Conservation (phyloP, 2,113 vertebrate species). For the Lophotis ruficrista region DNA sequence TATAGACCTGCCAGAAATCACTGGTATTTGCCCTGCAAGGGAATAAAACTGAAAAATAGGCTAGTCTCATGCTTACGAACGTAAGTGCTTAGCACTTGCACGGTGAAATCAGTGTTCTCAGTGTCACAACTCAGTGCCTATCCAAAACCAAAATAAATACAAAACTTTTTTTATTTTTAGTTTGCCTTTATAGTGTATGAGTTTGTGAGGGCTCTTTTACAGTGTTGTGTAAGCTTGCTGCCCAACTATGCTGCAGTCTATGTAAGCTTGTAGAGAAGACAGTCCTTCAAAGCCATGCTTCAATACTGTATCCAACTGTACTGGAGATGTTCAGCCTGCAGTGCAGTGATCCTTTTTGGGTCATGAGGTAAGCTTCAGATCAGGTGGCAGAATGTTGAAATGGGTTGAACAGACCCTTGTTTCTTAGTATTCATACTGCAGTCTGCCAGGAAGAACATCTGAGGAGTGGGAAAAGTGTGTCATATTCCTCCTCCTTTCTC, state of each 20-base stretch:
- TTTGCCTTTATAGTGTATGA: background rate
- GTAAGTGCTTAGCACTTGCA: background rate
- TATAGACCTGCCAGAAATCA: background rate
- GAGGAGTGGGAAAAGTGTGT: background rate
- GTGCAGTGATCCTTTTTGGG: background rate
- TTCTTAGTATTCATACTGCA: background rate
- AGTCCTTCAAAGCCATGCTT: background rate
- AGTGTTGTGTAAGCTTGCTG: background rate
- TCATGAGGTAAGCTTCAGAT: background rate
- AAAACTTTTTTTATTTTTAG: background rate
- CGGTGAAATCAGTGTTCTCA: background rate
- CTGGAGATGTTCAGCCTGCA: background rate
- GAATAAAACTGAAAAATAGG: background rate
- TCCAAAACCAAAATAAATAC: background rate
- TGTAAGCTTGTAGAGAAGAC: background rate
- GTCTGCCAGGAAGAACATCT: background rate
- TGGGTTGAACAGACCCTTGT: background rate
- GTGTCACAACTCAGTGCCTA: background rate
- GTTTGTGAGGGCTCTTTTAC: background rate
- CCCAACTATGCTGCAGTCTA: background rate
- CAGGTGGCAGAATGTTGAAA: background rate
- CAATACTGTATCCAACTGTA: background rate
- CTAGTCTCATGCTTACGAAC: background rate
- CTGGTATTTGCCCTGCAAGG: background rate
- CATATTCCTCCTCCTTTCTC: background rate